Evolutionary conservation across 2,797 vertebrate species (phyloP), one percentile per base, ranked within the genome.

Genomic region (Sebastes flavidus): DNA sequence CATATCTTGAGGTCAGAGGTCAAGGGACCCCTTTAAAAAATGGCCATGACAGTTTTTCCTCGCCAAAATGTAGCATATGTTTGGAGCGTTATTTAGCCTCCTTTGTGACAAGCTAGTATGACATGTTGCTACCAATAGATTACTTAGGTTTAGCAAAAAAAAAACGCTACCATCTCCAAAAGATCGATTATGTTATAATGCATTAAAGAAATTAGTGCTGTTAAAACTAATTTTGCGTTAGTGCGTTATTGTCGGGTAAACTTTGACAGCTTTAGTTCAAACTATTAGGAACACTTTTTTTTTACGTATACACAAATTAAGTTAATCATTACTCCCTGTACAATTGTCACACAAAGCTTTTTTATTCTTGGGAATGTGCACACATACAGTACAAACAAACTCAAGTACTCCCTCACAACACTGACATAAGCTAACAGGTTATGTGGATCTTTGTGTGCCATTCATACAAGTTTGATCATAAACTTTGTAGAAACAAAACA

Each of bases 391-490:
- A 10, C 34, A 78, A 56, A 61, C 9, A 68, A 55, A 49, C 12
- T 20, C 30, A 27, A 63, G 56, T 38, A 62, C 13, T 54, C 12
- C 42, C 34, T 77, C 27, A 2, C 25, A 63, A 24, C 5, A 0
- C 25, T 24, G n/a, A 65, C 56, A 58, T 59, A 52, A 16, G n/a
- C 16, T 2, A 70, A 62, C 29, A 70, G 46, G 18, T 65, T 56
- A 18, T 7, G 5, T 16, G 5, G 9, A 18, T 34, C 3, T 5
- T n/a, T 49, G 8, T 70, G 9, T 38, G 16, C 5, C 32, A 29
- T 25, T 54, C 13, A 63, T 54, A 6, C 12, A 30, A 69, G 69
- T 86, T 87, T 79, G 78, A 83, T 79, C n/a, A 62, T 80, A 14
- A 75, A 79, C 27, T 10, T n/a, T n/a, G 24, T 0, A 13, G 25